Evolutionary conservation across 2,888 invertebrate genomes (phyloP).

Genomic region (Mystacides longicornis): DNA sequence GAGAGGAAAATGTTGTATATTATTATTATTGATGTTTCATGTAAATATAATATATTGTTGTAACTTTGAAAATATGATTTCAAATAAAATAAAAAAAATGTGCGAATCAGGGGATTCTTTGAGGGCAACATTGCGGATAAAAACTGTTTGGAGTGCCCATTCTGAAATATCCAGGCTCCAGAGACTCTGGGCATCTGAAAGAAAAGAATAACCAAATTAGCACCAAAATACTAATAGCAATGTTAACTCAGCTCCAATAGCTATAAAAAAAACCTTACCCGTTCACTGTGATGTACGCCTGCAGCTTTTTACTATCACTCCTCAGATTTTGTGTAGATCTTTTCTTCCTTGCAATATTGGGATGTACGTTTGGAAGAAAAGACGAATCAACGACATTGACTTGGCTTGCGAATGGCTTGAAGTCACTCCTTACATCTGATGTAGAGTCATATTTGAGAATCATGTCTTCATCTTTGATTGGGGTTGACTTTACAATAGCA

Average conservation of each 20-base stretch:
- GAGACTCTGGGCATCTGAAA: constrained; percentile 18
- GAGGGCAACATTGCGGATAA: constrained; percentile 17
- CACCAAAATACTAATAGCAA: background rate
- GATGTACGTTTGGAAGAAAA: too few species aligned
- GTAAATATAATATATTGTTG: background rate
- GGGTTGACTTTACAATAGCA: too few species aligned
- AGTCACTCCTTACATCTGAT: too few species aligned
- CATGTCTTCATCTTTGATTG: too few species aligned
- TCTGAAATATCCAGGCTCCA: constrained; percentile 18
- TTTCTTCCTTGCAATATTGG: too few species aligned
- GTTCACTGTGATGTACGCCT: background rate
- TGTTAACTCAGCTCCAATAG: background rate
- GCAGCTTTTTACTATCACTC: background rate
- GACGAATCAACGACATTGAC: too few species aligned
- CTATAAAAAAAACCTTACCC: background rate
- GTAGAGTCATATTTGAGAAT: too few species aligned
- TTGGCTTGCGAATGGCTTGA: too few species aligned
- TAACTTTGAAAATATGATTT: too few species aligned
- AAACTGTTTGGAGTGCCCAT: constrained; percentile 10
- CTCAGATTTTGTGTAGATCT: too few species aligned
- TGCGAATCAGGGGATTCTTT: constrained; percentile 9
- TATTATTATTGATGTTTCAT: background rate
- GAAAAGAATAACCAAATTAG: background rate
- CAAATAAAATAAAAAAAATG: background rate
- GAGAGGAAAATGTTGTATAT: too few species aligned